These are phyloP conservation scores for Clanis bilineata DNA, from an alignment of 2,888 invertebrate genomes.

Conservation along the genomic window DNA sequence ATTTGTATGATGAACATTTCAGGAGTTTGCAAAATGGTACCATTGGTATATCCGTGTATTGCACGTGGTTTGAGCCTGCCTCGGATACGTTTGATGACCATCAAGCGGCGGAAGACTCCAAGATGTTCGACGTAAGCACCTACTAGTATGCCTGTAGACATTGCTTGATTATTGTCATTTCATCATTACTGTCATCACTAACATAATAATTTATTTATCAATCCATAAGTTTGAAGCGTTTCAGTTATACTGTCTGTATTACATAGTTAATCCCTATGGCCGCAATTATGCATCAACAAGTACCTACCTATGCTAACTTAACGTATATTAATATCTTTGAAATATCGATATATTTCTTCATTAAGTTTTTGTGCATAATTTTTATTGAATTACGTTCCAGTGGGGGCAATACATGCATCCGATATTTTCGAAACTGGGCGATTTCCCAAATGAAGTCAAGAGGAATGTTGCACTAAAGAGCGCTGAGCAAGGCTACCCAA, in stretches of 20 bases:
- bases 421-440: slow-evolving; percentile 79
- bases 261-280: no score
- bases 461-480: slow-evolving; percentile 79
- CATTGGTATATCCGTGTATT: slow-evolving; percentile 59
- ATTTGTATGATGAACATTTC: slow-evolving; percentile 56
- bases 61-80: slow-evolving; percentile 76
- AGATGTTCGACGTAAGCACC: slow-evolving; percentile 75
- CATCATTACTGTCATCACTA: no score
- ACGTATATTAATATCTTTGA: no score
- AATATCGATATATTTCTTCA: no score
- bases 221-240: no score
- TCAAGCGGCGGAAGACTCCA: slow-evolving; percentile 75
- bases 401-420: slow-evolving; percentile 71
- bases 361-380: neutral
- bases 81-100: slow-evolving; percentile 68
- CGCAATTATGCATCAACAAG: no score
- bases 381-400: slow-evolving; percentile 39
- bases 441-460: slow-evolving; percentile 83
- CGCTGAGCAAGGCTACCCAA: slow-evolving; percentile 76
- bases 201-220: no score
- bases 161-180: no score
- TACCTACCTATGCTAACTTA: no score
- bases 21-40: slow-evolving; percentile 46
- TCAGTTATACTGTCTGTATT: no score
- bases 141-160: neutral